Conservation (phyloP, 2,797 vertebrate species). For the Anolis apletophallus region DNA sequence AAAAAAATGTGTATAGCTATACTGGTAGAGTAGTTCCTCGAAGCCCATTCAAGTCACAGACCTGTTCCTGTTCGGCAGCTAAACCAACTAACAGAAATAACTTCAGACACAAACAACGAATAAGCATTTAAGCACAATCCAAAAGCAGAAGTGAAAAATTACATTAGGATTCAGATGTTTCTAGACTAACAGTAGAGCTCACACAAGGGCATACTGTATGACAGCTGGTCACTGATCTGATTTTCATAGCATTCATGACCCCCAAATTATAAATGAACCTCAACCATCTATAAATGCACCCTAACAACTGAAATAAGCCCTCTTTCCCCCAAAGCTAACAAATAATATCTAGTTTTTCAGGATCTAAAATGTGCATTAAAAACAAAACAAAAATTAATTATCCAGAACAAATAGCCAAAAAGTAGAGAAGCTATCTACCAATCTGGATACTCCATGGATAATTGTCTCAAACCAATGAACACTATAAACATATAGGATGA, state of each 20-base stretch:
- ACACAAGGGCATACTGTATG: neutral
- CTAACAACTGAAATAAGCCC: neutral
- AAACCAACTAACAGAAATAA: neutral
- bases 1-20: neutral
- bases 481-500: neutral
- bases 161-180: neutral
- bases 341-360: neutral
- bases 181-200: neutral
- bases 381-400: neutral
- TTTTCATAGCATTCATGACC: neutral
- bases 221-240: neutral
- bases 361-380: neutral
- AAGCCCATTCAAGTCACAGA: slow-evolving; percentile 19
- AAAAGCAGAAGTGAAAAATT: neutral
- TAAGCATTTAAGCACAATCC: neutral
- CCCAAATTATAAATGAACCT: neutral
- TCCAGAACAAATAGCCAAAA: neutral
- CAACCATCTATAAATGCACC: neutral
- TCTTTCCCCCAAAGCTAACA: neutral
- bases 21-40: neutral
- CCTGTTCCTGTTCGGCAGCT: slow-evolving; percentile 40
- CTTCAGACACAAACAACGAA: neutral
- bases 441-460: neutral
- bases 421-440: neutral
- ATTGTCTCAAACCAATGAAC: neutral